phyloP scores from a whole-genome alignment of 1,140 invertebrate species.

The Oppia nitens region DNA sequence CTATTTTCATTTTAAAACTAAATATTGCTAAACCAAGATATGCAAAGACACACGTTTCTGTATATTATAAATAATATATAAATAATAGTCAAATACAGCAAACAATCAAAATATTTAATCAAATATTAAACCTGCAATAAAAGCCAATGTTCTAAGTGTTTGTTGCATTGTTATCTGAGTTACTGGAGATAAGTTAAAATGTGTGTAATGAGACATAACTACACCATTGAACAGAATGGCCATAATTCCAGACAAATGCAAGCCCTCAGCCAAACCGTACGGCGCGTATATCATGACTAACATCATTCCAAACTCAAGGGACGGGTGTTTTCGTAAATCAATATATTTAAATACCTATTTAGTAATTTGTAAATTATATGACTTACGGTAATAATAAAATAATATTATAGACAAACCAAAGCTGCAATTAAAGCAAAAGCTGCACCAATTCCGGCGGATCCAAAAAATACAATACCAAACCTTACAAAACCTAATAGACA shows the following conservation, averaged over 20 bases:
- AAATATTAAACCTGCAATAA: slow-evolving; percentile 52
- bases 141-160: slow-evolving; percentile 89
- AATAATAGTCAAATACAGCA: background rate
- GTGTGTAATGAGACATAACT: slow-evolving; percentile 99
- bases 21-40: slow-evolving; percentile 94
- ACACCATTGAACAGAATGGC: slow-evolving; percentile 97
- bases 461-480: slow-evolving; percentile 96
- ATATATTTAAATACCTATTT: slow-evolving; percentile 60
- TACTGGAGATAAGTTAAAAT: slow-evolving; percentile 93
- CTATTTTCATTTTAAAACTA: slow-evolving; percentile 59
- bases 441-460: slow-evolving; percentile 91
- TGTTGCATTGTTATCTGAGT: slow-evolving; percentile 99
- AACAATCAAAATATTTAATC: slow-evolving; percentile 19
- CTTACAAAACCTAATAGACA: too few relatives aligned
- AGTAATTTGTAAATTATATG: background rate
- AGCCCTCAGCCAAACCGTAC: slow-evolving; percentile 91
- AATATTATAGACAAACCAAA: slow-evolving; percentile 29
- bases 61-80: slow-evolving; percentile 18
- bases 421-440: slow-evolving; percentile 85
- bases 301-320: slow-evolving; percentile 95
- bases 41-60: slow-evolving; percentile 96
- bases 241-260: slow-evolving; percentile 95
- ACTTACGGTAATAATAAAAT: slow-evolving; percentile 32
- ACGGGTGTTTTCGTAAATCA: slow-evolving; percentile 91
- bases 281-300: slow-evolving; percentile 95